A percentile compares a stretch with the other conserved stretches of the same genome.
These are phyloP conservation scores for Morone saxatilis DNA, from an alignment of 2,113 vertebrate species.

Conservation along the genomic window DNA sequence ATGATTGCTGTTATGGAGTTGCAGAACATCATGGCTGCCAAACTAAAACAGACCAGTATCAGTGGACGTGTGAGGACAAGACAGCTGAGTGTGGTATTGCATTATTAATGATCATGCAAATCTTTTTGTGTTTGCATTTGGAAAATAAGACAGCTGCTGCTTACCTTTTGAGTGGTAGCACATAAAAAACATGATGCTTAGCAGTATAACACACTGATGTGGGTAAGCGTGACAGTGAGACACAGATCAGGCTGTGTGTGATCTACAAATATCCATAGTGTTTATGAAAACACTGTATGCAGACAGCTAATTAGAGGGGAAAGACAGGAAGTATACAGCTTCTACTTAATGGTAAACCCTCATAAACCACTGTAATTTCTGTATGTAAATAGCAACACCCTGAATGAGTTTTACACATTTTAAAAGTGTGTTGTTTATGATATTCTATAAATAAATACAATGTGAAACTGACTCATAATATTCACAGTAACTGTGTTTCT, in stretches of 20 bases:
- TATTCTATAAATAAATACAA: not conserved
- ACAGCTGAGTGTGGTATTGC: conserved; percentile 82
- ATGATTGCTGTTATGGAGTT: conserved; percentile 87
- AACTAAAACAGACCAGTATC: conserved; percentile 79
- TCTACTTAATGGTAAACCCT: conserved; percentile 28
- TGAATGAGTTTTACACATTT: conserved; percentile 5
- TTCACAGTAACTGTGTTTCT: not conserved
- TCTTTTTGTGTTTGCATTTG: not conserved
- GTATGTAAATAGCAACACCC: conserved; percentile 11
- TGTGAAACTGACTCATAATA: not conserved
- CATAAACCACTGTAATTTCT: conserved; percentile 27
- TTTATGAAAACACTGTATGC: conserved; percentile 3
- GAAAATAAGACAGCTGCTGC: not conserved
- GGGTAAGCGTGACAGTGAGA: not conserved
- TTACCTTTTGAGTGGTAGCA: not conserved
- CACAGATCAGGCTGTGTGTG: conserved; percentile 2
- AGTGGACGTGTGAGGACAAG: conserved; percentile 83
- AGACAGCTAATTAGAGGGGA: conserved; percentile 35
- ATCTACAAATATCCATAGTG: not conserved
- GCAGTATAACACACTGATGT: not conserved
- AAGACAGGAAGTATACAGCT: conserved; percentile 12
- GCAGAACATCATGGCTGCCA: conserved; percentile 81
- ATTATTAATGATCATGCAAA: not conserved
- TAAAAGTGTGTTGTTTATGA: not conserved
- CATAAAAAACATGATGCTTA: not conserved